Conservation (phyloP, 2,113 vertebrate species). For the Forbesichthys papilliferus region DNA sequence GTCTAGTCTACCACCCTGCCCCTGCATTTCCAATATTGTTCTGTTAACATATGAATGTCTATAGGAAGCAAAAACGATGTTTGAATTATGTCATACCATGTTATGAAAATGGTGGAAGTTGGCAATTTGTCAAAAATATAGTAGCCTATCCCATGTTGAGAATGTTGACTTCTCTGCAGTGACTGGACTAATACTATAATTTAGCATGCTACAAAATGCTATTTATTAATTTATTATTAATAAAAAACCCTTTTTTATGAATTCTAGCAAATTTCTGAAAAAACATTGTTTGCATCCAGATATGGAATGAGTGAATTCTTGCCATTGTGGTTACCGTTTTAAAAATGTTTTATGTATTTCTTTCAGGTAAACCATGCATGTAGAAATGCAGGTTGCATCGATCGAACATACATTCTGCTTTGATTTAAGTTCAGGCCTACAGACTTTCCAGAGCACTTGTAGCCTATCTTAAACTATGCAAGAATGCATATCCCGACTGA, state of each 20-base stretch:
- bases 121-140: conserved; percentile 46
- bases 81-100: background rate
- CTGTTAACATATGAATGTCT: too few relatives aligned
- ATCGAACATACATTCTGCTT: background rate
- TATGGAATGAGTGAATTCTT: background rate
- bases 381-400: background rate
- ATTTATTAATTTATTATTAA: too few relatives aligned
- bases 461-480: background rate
- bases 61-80: too few relatives aligned
- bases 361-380: background rate
- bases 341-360: too few relatives aligned
- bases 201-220: background rate
- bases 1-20: too few relatives aligned
- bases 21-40: too few relatives aligned
- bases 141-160: background rate
- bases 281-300: background rate
- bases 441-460: background rate
- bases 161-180: too few relatives aligned
- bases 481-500: background rate
- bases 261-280: background rate
- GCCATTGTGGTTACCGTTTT: background rate
- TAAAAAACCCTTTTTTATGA: too few relatives aligned
- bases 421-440: background rate
- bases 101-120: conserved; percentile 59
- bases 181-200: too few relatives aligned